These are phyloP conservation scores for Pithys albifrons DNA, from an alignment of 2,113 vertebrate genomes.

Conservation along the genomic window DNA sequence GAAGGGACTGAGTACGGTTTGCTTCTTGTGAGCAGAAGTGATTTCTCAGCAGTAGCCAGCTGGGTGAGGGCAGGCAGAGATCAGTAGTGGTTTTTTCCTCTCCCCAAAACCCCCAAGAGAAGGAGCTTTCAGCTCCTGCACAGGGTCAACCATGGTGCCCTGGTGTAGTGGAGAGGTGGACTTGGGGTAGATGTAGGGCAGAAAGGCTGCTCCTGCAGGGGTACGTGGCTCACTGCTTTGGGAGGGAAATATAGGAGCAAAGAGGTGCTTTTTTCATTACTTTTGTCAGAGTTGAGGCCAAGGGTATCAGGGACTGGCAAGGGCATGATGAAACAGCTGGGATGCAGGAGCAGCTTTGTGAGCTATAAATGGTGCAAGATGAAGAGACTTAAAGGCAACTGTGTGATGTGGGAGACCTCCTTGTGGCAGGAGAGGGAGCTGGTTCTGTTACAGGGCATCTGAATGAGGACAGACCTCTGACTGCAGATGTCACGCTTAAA, in stretches of 20 bases:
- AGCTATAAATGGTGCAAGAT: neutral
- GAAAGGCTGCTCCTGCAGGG: neutral
- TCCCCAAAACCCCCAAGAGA: neutral
- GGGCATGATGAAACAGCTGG: neutral
- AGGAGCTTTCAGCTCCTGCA: neutral
- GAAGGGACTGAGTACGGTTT: neutral
- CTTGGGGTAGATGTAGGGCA: neutral
- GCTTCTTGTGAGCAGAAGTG: neutral
- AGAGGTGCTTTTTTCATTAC: neutral
- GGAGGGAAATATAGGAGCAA: neutral
- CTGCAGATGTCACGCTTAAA: neutral
- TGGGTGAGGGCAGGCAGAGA: neutral
- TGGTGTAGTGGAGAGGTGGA: fast-evolving
- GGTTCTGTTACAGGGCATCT: neutral
- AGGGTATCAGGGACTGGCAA: neutral
- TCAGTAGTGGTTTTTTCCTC: neutral
- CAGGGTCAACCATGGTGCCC: neutral
- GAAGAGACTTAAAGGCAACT: neutral
- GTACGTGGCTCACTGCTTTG: neutral
- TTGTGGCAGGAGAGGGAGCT: neutral
- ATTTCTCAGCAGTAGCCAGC: neutral
- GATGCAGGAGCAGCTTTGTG: neutral
- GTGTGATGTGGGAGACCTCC: fast-evolving
- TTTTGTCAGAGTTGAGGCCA: neutral
- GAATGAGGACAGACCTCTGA: neutral